These are phyloP conservation scores for Anguilla pacifica DNA, from an alignment of 2,797 vertebrate species.

Conservation along the genomic window DNA sequence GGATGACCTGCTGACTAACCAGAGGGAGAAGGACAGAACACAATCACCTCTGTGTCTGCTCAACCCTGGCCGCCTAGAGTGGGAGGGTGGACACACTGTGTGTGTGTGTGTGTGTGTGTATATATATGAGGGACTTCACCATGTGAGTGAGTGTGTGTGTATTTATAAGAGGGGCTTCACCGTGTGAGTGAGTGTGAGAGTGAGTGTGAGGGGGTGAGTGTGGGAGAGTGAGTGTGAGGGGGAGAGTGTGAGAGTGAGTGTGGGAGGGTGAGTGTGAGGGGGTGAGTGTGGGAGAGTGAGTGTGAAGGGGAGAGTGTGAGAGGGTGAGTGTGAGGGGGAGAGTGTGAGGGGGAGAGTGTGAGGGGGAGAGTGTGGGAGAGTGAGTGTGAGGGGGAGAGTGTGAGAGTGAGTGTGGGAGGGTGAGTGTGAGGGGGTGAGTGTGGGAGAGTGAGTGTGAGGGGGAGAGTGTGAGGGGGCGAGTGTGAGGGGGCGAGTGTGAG, in stretches of 20 bases:
- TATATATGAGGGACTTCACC: background rate
- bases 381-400: no score
- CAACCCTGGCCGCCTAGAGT: conserved; percentile 45
- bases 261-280: accelerated
- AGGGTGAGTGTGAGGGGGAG: no score
- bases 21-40: conserved; percentile 45
- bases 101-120: conserved; percentile 9
- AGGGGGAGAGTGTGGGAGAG: no score
- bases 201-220: no score
- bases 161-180: background rate
- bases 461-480: no score
- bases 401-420: no score
- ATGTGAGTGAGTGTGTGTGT: conserved; percentile 32
- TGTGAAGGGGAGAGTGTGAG: no score
- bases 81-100: conserved; percentile 40
- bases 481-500: no score
- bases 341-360: no score
- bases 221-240: accelerated
- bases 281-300: no score
- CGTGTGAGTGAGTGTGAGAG: background rate
- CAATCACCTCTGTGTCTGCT: conserved; percentile 34
- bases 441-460: no score
- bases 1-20: conserved; percentile 55
- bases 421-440: no score
- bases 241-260: accelerated